A percentile compares a stretch with the other conserved stretches of the same genome.
Evolutionary conservation across 1,140 invertebrate genomes (phyloP).

Genomic region (Hydropsyche tenuis): DNA sequence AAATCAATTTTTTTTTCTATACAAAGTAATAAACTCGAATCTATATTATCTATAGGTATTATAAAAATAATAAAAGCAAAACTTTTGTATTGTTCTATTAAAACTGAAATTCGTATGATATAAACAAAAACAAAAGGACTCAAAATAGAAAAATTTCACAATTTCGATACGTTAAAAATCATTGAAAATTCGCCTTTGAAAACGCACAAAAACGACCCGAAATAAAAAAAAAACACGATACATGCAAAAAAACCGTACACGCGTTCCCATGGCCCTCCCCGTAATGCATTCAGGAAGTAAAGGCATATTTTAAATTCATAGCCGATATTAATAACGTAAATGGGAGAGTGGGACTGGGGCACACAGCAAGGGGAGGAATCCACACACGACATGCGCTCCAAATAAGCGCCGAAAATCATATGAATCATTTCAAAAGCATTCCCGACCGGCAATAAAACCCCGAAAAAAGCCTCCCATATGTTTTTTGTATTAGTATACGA

Average conservation of each 20-base stretch:
- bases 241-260: not conserved
- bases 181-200: no score
- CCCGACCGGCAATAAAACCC: not conserved
- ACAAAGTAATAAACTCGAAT: no score
- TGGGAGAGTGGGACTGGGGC: constrained; percentile 32
- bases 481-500: no score
- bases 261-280: constrained; percentile 16
- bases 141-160: no score
- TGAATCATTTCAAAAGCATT: constrained; percentile 32
- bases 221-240: not conserved
- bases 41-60: no score
- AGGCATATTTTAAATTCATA: constrained; percentile 50
- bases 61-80: no score
- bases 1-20: no score
- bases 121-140: no score
- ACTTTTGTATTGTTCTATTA: no score
- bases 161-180: no score
- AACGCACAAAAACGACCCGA: not conserved
- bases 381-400: constrained; percentile 20
- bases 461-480: no score
- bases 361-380: not conserved
- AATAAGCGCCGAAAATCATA: constrained; percentile 29
- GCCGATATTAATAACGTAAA: constrained; percentile 49
- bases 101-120: no score
- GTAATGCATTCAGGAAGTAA: constrained; percentile 46